Evolutionary conservation across 2,888 invertebrate genomes (phyloP), one percentile per base, ranked within the genome.

Genomic region (Chironomus tentans): DNA sequence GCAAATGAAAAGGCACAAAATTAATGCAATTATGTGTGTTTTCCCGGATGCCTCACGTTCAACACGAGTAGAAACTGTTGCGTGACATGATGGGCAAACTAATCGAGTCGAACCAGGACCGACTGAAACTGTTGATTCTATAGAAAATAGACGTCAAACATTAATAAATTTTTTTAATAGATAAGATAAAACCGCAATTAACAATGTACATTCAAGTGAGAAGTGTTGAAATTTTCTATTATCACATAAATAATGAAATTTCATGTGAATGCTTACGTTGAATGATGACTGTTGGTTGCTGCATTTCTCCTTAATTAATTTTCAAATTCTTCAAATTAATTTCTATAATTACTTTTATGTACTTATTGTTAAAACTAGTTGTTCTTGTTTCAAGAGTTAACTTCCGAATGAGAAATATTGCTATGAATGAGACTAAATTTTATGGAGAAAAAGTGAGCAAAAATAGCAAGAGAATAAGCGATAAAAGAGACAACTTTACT

Each of bases 1-100:
- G 18, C 72, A 72, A 15, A 78, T 77, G 65, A 83, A 83, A 47
- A 83, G 76, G 78, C 87, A 88, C 13, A 88, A 81, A 0, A 87
- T 69, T 7, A 85, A 77, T 4, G 88, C 88, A 77, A 86, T 83
- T 10, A 88, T 79, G 80, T 88, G 88, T 0, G 88, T 88, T 75
- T 84, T 85, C 5, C 84, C 83, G 0, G 85, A 84, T 5, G 87
- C 79, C 77, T 81, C 84, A 61, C 79, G 79, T 78, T 80, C 80
- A 1, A 87, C 79, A 76, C 82, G 84, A 1, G 86, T 87, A n/a
- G 74, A 62, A n/a, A 74, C 68, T 7, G 18, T 18, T 28, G 74
- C 74, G 46, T 68, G 74, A 28, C 74, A 74, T 3, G 46, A 38
- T 46, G 74, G 74, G 48, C 74, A 74, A 38, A 21, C 13, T 18